Evolutionary conservation across 1,140 invertebrate species (phyloP), one percentile per base, ranked within the genome.

Genomic region (Drosophila cardini): DNA sequence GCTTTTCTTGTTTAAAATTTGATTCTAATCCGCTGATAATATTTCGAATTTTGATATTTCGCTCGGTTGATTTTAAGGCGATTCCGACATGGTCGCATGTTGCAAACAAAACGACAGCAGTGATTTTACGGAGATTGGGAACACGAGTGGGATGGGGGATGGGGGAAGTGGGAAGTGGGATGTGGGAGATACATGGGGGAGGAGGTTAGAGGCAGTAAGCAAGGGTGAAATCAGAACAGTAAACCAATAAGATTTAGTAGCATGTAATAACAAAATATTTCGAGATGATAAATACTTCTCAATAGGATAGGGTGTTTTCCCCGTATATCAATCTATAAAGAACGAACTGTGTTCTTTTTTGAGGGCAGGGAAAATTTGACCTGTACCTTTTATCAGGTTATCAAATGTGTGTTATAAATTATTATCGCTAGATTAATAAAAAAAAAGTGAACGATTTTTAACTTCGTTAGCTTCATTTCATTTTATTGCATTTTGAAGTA

Each of bases 11-110:
- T 72, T 13, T 50, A 58, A 82, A 83, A 83, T 78, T 76, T 83
- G 80, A 83, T 83, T 78, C 53, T 76, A 78, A 83, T 83, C 80
- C 76, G 58, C 53, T 78, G 80, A 83, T 82, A 82, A 82, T 79
- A 79, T 72, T 83, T 80, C 68, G 71, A 73, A 69, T 57, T 69
- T 69, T 73, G 58, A 69, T 83, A 75, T 72, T 78, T 78, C 80
- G 76, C 75, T 83, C 58, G 45, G 76, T 72, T 83, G 80, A 32
- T 13, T 67, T 76, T 83, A 83, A 83, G 82, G 76, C 80, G 80
- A 83, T 83, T 72, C 69, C 45, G 72, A 48, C 45, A 58, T 56
- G 34, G 34, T 40, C 11, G 16, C 2, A 38, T 16, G 34, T 15
- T 15, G 60, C 34, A 63, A 26, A 61, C 15, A 55, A 7, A 53